Evolutionary conservation across 1,140 invertebrate genomes (phyloP), one percentile per base, ranked within the genome.

Genomic region (Diploscapter pachys): DNA sequence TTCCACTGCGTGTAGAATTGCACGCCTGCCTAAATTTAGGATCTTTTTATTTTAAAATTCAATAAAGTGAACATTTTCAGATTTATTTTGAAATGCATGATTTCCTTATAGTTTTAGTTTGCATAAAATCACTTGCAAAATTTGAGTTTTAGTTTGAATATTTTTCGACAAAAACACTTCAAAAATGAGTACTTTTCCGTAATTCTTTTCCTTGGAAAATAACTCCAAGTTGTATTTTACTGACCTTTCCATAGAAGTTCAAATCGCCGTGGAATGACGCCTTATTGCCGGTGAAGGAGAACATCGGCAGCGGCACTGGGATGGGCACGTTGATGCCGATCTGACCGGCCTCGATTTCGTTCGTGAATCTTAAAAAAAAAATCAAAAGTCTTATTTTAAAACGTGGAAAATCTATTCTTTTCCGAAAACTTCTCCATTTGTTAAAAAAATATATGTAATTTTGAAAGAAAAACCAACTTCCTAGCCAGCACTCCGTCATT

Each of bases 1-100:
- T 99, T 99, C 9, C 93, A 89, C 89, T 99, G 93, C 2, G 95
- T 98, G 85, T 95, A 98, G 89, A 99, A 99, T 83, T 98, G 93
- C 65, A 99, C 88, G 48, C 96, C 97, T 80, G 91, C 89, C 9
- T 11, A 11, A 59, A 13, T 11, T 9, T 13, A 11, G 9, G 31
- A 31, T 31, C 31, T 31, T 31, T 31, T 31, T 31, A 31, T 31
- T 31, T 31, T 31, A 31, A 31, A 31, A 31, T 31, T 31, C 31
- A 31, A 31, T 31, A 31, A 31, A 31, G 31, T 31, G 31, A 31
- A 31, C 31, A 31, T 31, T 31, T 31, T 31, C 31, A 31, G 31
- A 31, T 31, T 31, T 31, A 31, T 31, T 31, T 31, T 31, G 1
- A 31, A 31, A 31, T 9, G 9, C 9, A 59, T 59, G 13, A 59